Evolutionary conservation across 2,888 invertebrate genomes (phyloP).

Genomic region (Rotaria magnacalcarata): DNA sequence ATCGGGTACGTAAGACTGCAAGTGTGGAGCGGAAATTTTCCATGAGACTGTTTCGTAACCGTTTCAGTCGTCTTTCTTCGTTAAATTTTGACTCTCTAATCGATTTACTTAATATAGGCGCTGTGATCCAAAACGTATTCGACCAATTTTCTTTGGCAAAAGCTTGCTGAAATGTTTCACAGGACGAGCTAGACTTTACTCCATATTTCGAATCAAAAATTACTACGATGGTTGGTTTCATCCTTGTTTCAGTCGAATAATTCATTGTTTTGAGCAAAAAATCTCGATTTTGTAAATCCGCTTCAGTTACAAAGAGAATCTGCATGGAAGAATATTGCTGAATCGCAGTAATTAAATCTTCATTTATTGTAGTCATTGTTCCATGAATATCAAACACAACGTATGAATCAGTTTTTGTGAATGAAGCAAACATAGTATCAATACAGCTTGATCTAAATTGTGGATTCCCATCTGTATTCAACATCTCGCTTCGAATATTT

Average conservation of each 20-base stretch:
- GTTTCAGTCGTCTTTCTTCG: not conserved
- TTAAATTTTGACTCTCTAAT: not conserved
- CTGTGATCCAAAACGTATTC: not conserved
- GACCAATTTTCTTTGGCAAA: too few relatives aligned
- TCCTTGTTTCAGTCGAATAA: not conserved
- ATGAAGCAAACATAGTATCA: not conserved
- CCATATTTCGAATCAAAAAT: not conserved
- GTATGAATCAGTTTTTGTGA: not conserved
- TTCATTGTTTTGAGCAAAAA: not conserved
- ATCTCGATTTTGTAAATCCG: too few relatives aligned
- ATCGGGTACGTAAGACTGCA: not conserved
- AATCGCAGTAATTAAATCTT: too few relatives aligned
- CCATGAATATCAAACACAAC: too few relatives aligned
- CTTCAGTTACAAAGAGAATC: too few relatives aligned
- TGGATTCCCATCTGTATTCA: not conserved
- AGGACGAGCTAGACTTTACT: not conserved
- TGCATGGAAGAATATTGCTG: too few relatives aligned
- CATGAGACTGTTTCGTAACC: not conserved
- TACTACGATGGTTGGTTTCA: not conserved
- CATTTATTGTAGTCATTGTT: too few relatives aligned
- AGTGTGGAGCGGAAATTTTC: too few relatives aligned
- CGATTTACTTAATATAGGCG: not conserved
- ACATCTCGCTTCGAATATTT: not conserved
- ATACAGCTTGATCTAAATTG: not conserved
- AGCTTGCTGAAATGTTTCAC: too few relatives aligned